Evolutionary conservation across 1,140 invertebrate genomes (phyloP), one percentile per base, ranked within the genome.

Genomic region (Streblospio benedicti): DNA sequence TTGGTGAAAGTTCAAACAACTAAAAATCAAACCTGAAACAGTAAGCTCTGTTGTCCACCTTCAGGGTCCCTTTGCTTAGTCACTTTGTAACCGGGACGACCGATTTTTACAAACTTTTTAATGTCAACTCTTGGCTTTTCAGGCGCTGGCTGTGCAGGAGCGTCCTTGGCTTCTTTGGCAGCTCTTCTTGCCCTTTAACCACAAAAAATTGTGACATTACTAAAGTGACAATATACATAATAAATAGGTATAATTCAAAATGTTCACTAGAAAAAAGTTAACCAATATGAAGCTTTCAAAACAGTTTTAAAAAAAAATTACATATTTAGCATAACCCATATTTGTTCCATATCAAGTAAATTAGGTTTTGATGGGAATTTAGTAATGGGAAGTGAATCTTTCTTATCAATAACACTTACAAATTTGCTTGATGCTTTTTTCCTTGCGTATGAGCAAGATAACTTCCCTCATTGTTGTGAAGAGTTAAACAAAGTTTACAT

Each of bases 401-500:
- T n/a, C n/a, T n/a, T n/a, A n/a, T n/a, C n/a, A n/a, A 54, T n/a
- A 12, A 38, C 16, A 73, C 73, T 76, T 67, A 75, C 70, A 99
- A 83, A 81, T 99, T 99, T 0, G 93, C 91, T 77, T 99, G 97
- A 89, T 99, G 97, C 70, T 99, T 99, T 75, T 99, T 99, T n/a
- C 97, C 97, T 79, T 99, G 97, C 0, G 97, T 99, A 71, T 99
- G 97, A 14, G 97, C 96, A 67, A 99, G 81, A 74, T 99, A 99
- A 74, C 93, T 97, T 2, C 96, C 97, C 80, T 99, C 97, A 81
- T 99, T 99, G 71, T 99, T 99, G 74, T 99, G 97, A 14, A 99
- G 80, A 1, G 97, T 99, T 18, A 99, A 77, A 83, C 97, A 99
- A 0, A 99, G 78, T 81, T 99, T 99, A 77, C 97, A 99, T 79